phyloP scores from a whole-genome alignment of 1,140 invertebrate genomes.

The Popillia japonica region DNA sequence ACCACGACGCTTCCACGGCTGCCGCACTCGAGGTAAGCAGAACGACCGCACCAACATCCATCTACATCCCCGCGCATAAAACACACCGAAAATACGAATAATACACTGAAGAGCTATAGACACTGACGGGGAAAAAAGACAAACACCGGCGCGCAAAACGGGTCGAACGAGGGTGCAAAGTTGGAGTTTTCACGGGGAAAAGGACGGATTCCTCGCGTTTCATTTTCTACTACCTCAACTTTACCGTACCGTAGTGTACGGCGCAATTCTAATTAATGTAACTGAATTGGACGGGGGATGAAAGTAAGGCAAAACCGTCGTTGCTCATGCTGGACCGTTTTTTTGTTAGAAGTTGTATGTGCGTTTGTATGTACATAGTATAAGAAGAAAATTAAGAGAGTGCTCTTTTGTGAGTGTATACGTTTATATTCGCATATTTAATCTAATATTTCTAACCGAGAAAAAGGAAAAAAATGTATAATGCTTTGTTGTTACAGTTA shows the following conservation, averaged over 20 bases:
- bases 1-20: constrained; percentile 90
- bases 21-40: constrained; percentile 79
- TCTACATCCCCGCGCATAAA: neutral
- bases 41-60: neutral
- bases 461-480: no score
- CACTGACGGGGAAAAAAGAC: neutral
- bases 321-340: neutral
- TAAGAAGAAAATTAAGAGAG: neutral
- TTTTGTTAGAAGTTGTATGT: neutral
- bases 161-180: no score
- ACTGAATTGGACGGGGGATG: neutral
- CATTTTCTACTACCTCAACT: neutral
- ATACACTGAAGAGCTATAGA: neutral
- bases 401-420: neutral
- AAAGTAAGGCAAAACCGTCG: neutral
- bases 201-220: neutral
- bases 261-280: constrained; percentile 10
- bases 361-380: neutral
- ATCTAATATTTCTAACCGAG: no score
- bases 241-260: neutral
- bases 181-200: neutral
- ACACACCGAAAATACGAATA: neutral
- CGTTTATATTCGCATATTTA: neutral
- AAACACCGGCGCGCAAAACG: neutral
- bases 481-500: no score